Percentiles rank a stretch among this genome's conserved stretches.
Conservation (phyloP, 2,888 invertebrate genomes). For the Sericinus montela region DNA sequence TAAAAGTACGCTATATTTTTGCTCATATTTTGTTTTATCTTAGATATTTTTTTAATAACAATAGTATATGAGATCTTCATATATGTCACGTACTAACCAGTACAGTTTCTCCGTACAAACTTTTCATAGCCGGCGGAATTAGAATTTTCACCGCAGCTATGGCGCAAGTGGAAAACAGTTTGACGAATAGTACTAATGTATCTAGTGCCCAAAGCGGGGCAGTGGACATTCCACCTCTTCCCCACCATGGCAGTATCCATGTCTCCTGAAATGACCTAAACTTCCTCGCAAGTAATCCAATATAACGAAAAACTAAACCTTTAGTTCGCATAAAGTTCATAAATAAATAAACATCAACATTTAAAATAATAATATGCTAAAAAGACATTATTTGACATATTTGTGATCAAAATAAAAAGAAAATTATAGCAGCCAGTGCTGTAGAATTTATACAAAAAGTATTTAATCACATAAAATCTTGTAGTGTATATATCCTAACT, state of each 20-base stretch:
- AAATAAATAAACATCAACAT: constrained; percentile 23
- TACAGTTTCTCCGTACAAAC: constrained; percentile 65
- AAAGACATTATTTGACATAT: constrained; percentile 3
- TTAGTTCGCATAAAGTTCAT: constrained; percentile 56
- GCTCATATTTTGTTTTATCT: too few relatives aligned
- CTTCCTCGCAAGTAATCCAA: constrained; percentile 55
- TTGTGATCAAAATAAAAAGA: not conserved
- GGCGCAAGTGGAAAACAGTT: constrained; percentile 56
- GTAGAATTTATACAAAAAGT: not conserved
- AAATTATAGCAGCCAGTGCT: constrained; percentile 1
- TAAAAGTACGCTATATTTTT: too few relatives aligned
- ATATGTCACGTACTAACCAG: constrained; percentile 51
- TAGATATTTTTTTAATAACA: too few relatives aligned
- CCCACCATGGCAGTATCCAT: constrained; percentile 71
- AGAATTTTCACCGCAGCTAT: constrained; percentile 46
- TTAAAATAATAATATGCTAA: constrained; percentile 17
- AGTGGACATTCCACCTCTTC: constrained; percentile 50
- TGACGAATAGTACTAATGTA: constrained; percentile 53
- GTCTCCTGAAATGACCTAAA: constrained; percentile 62
- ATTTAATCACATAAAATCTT: not conserved
- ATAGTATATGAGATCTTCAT: too few relatives aligned
- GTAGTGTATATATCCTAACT: not conserved
- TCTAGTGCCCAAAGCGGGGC: constrained; percentile 63
- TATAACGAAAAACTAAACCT: constrained; percentile 52
- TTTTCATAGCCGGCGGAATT: constrained; percentile 61